phyloP scores from a whole-genome alignment of 2,888 invertebrate species.

The Tenodera sinensis region DNA sequence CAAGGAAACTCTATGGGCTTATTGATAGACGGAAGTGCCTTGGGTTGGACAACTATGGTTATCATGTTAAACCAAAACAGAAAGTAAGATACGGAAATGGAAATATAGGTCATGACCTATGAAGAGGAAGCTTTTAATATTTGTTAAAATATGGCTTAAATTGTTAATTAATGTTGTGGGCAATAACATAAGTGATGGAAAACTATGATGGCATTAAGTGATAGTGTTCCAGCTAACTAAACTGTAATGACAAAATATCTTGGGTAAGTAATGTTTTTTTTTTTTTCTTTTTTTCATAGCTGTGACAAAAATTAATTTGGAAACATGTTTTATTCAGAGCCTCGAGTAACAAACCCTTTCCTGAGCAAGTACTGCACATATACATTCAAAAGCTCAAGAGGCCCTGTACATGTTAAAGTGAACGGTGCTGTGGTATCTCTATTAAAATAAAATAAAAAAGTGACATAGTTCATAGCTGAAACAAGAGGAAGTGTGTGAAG shows the following conservation, averaged over 20 bases:
- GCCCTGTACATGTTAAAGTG: not conserved
- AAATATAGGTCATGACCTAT: not conserved
- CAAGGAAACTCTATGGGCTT: constrained; percentile 1
- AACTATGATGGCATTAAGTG: not conserved
- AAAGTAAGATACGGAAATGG: not conserved
- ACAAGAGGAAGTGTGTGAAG: not conserved
- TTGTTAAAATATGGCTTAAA: constrained; percentile 6
- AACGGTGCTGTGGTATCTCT: not conserved
- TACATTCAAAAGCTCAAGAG: constrained; percentile 3
- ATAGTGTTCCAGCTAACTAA: not conserved
- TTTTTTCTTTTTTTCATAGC: not conserved
- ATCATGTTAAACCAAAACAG: not conserved
- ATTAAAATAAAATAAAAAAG: not conserved
- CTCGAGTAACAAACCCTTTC: not conserved
- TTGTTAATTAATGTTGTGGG: constrained; percentile 5
- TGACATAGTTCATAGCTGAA: not conserved
- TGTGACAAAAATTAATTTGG: not conserved
- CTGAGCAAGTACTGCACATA: constrained; percentile 2
- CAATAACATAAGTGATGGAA: not conserved
- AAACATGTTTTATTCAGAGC: not conserved
- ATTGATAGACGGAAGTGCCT: constrained; percentile 17
- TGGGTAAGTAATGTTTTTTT: not conserved
- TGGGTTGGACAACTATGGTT: constrained; percentile 12
- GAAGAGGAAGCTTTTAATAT: not conserved
- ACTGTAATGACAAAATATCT: not conserved